Conservation (phyloP, 53 echinoderm and acorn worm species). For the Apostichopus leukothele region DNA sequence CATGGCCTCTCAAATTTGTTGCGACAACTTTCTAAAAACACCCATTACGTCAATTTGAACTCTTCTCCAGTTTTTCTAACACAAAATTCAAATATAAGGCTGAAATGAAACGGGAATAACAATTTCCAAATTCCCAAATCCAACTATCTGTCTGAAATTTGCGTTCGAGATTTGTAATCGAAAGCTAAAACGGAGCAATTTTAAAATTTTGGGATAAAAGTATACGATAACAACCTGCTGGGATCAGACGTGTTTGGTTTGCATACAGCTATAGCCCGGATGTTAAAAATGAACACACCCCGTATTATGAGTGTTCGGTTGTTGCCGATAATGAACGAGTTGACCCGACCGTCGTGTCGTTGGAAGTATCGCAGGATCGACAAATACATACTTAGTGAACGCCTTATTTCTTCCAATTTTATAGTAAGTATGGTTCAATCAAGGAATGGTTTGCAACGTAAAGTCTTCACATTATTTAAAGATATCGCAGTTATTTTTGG, state of each 20-base stretch:
- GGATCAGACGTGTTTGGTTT: constrained; percentile 39
- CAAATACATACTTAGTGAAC: constrained; percentile 1
- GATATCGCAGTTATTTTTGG: not conserved
- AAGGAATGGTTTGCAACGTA: not conserved
- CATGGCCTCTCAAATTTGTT: not conserved
- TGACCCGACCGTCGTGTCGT: not conserved
- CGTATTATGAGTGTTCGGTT: not conserved
- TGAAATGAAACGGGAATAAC: no score
- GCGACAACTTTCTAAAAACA: constrained; percentile 5
- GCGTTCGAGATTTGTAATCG: no score
- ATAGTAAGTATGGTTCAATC: constrained; percentile 9
- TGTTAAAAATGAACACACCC: constrained; percentile 41
- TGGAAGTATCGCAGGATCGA: not conserved
- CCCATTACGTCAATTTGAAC: not conserved
- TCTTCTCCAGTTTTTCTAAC: no score
- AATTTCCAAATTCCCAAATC: no score
- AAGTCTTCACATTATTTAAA: not conserved
- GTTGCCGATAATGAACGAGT: not conserved
- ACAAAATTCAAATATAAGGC: no score
- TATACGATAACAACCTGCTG: not conserved
- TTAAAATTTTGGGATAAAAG: no score
- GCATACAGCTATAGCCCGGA: constrained; percentile 34
- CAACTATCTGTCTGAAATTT: no score
- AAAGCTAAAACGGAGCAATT: no score
- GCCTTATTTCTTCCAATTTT: constrained; percentile 43